Base-by-base conservation (phyloP, 2,888 invertebrate species). In the Norana najaformis region DNA sequence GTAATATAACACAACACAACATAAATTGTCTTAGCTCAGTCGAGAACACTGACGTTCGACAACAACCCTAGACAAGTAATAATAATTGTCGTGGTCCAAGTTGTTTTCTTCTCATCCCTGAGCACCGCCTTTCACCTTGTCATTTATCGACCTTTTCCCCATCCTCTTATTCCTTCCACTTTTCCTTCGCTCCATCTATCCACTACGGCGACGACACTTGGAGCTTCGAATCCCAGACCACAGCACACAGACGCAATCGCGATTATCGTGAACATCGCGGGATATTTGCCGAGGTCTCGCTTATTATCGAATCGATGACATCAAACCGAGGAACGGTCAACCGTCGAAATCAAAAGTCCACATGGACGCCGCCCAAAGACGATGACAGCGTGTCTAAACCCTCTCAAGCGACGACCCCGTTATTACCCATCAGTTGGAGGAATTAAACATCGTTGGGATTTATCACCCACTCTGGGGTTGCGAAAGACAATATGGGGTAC, bases 401-500 rank as follows among this genome's bases (percentile, higher is more conserved):
- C 69, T n/a, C 69, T 69, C 69, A 16, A n/a, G n/a, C 69, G 69
- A 69, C 69, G n/a, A n/a, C n/a, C n/a, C 8, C 8, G n/a, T 69
- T 69, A 69, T 69, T 69, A 69, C 69, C 69, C 69, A n/a, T 69
- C 69, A 69, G n/a, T 69, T 69, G 69, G 69, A n/a, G n/a, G 69
- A 69, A 69, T 69, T 69, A 69, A n/a, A 69, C 69, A 69, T 69
- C 69, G 69, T 69, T 69, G 69, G 69, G 69, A 69, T 69, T 69
- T 69, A 69, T n/a, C n/a, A n/a, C 69, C 69, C 69, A n/a, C 69
- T 69, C 69, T 8, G 69, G 69, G 69, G 69, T 69, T 11, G 23
- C 30, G 69, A 30, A 69, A n/a, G n/a, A 69, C 69, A 69, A 69
- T 69, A n/a, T 0, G 69, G 23, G n/a, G 69, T n/a, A 16, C 69